Conservation (phyloP, 2,797 vertebrate genomes). For the Lycodopsis pacificus region DNA sequence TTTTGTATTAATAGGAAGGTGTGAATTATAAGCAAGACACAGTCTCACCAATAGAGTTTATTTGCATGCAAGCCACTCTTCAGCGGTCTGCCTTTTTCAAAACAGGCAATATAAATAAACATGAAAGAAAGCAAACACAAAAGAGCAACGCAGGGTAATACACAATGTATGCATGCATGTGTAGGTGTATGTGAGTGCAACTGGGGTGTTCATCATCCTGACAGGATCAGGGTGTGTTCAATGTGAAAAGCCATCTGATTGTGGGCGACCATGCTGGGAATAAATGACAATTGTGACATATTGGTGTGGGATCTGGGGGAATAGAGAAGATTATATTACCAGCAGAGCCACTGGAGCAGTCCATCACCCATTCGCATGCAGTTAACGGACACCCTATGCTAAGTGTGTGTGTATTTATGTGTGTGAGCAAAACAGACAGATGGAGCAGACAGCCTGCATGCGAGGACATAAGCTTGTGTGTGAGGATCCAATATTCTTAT, state of each 20-base stretch:
- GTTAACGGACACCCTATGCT: slow-evolving; percentile 71
- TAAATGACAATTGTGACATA: slow-evolving; percentile 84
- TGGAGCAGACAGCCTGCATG: slow-evolving; percentile 70
- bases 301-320: slow-evolving; percentile 83
- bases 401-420: slow-evolving; percentile 46
- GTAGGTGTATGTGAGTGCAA: slow-evolving; percentile 31
- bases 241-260: slow-evolving; percentile 73
- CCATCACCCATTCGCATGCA: slow-evolving; percentile 74
- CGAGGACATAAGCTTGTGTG: slow-evolving; percentile 70
- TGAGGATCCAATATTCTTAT: slow-evolving; percentile 82
- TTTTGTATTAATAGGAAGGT: slow-evolving; percentile 16
- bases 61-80: neutral
- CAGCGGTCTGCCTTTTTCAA: slow-evolving; percentile 13
- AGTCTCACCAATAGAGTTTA: neutral
- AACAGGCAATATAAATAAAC: slow-evolving; percentile 34
- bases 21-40: slow-evolving; percentile 27
- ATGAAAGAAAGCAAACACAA: slow-evolving; percentile 27
- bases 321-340: slow-evolving; percentile 81
- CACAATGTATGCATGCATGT: slow-evolving; percentile 39
- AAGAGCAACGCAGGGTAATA: slow-evolving; percentile 41
- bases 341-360: slow-evolving; percentile 73
- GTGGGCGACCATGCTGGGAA: slow-evolving; percentile 76
- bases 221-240: slow-evolving; percentile 65
- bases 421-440: slow-evolving; percentile 66
- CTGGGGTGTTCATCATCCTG: slow-evolving; percentile 71